Conservation (phyloP, 2,797 vertebrate genomes). For the Hoplostethus mediterraneus region DNA sequence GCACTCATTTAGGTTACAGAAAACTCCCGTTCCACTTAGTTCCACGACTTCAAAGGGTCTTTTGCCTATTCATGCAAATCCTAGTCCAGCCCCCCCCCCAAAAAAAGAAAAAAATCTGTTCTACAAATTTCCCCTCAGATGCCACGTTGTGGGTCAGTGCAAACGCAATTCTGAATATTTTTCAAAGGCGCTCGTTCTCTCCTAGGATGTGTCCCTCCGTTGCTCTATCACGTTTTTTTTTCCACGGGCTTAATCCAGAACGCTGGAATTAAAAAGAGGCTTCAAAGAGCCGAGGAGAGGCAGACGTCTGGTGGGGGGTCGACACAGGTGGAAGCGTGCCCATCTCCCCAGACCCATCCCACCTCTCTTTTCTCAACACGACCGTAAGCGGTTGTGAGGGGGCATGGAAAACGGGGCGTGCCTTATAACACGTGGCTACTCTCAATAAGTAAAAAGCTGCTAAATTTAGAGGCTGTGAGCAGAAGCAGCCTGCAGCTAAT, state of each 20-base stretch:
- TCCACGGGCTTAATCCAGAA: conserved; percentile 71
- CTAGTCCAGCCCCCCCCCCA: conserved; percentile 42
- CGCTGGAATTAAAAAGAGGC: conserved; percentile 68
- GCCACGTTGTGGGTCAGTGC: conserved; percentile 74
- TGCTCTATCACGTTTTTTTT: conserved; percentile 69
- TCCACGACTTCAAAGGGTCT: conserved; percentile 74
- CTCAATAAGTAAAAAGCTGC: conserved; percentile 74
- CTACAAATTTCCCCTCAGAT: conserved; percentile 72
- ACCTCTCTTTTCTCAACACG: conserved; percentile 47
- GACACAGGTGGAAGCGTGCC: conserved; percentile 71
- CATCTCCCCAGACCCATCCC: conserved; percentile 50
- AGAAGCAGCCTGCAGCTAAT: conserved; percentile 73
- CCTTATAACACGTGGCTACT: conserved; percentile 52
- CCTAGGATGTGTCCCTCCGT: conserved; percentile 63
- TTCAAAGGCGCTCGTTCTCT: conserved; percentile 69
- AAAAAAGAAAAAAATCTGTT: conserved; percentile 36
- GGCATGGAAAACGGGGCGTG: conserved; percentile 46
- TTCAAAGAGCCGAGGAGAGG: conserved; percentile 74
- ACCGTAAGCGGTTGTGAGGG: conserved; percentile 46
- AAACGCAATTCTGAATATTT: conserved; percentile 69
- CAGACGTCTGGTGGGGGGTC: conserved; percentile 49
- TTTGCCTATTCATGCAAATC: conserved; percentile 73
- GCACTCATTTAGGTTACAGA: conserved; percentile 65
- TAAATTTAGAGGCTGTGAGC: conserved; percentile 69
- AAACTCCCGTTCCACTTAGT: conserved; percentile 62